Evolutionary conservation across 2,888 invertebrate genomes (phyloP), one percentile per base, ranked within the genome.

Genomic region (Ypsolopha scabrella): DNA sequence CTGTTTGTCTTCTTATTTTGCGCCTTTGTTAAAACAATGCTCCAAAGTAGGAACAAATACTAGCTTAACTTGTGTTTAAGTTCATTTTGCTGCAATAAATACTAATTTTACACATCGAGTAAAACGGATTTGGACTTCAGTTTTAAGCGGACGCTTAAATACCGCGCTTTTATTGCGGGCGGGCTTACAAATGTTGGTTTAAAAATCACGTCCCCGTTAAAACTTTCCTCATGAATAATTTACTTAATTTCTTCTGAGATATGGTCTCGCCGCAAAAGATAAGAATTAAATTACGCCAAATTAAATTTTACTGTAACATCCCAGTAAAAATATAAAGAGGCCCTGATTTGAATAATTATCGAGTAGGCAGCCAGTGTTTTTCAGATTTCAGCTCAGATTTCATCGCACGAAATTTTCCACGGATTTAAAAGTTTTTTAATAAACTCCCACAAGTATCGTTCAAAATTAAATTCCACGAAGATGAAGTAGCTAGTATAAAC

Each of bases 181-280:
- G 65, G 68, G 75, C 78, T 80, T 80, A 82, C 81, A 80, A 83
- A 81, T 79, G 81, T 79, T 72, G 79, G 76, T 77, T 82, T 81
- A 77, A 82, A 81, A 82, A 82, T 78, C 81, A 81, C 81, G 82
- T 80, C 77, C 73, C 78, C 70, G 77, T 80, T 81, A 78, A 81
- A 85, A 83, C 79, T 85, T 82, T 80, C 69, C 75, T 81, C 81
- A 83, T 85, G 83, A 85, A 85, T 85, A 83, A 83, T 85, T 85
- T 82, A 83, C 80, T 65, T 78, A 83, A 80, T 75, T 80, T 79
- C 76, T 79, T 77, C 80, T 66, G 70, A 80, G 82, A 82, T 83
- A 81, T 81, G 79, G 73, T 79, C 77, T 77, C 76, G 79, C 75
- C 64, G 72, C 71, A 60, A 72, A 68, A 80, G 83, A 83, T 82